Conservation (phyloP, 2,797 vertebrate genomes). For the Fundulus diaphanus region DNA sequence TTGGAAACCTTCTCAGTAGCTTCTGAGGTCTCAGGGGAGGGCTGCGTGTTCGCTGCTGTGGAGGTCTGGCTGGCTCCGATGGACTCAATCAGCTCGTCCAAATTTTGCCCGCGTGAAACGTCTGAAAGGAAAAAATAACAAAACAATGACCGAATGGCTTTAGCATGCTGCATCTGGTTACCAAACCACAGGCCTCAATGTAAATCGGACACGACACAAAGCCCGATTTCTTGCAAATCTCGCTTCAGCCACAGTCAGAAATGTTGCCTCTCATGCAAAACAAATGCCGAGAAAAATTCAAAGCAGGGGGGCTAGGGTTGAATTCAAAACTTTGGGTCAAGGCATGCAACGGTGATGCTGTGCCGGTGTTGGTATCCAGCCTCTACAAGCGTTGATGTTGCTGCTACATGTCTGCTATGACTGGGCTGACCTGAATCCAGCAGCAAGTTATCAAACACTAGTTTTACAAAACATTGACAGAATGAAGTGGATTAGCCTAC, state of each 20-base stretch:
- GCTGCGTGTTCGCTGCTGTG: constrained; percentile 14
- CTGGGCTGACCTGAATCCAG: too few species aligned
- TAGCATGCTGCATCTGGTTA: background rate
- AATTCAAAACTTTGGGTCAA: constrained; percentile 14
- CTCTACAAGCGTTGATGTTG: background rate
- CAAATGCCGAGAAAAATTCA: background rate
- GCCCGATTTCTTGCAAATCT: constrained; percentile 1
- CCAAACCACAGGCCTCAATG: background rate
- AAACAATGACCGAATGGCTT: background rate
- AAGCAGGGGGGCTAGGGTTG: background rate
- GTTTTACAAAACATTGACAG: too few species aligned
- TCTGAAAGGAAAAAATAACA: constrained; percentile 59
- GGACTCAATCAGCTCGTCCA: constrained; percentile 88
- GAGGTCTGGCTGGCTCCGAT: constrained; percentile 72
- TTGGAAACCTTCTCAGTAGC: constrained; percentile 14
- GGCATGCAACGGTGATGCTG: background rate
- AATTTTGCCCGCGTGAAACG: constrained; percentile 79
- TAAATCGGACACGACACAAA: background rate
- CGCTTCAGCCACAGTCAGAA: background rate
- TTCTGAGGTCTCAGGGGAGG: background rate
- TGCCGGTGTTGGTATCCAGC: background rate
- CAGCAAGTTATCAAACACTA: too few species aligned
- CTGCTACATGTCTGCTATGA: background rate
- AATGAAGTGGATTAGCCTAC: too few species aligned
- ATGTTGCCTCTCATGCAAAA: constrained; percentile 28